Percentiles rank a stretch among this genome's conserved stretches.
phyloP scores from a whole-genome alignment of 2,797 vertebrate species.

The Darevskia mixta region DNA sequence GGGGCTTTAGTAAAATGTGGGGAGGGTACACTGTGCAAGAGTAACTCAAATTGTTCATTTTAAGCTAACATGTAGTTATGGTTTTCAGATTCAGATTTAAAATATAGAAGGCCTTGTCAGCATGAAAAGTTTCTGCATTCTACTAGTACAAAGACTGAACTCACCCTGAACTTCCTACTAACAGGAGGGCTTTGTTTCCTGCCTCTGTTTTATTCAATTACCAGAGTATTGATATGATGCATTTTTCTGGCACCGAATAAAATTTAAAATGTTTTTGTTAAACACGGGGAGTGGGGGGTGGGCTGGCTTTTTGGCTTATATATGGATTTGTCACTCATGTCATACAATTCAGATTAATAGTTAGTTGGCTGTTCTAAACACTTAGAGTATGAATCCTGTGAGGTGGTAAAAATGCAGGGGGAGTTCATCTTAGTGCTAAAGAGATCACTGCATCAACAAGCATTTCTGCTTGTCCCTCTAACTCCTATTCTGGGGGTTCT shows the following conservation, averaged over 20 bases:
- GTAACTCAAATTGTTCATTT: neutral
- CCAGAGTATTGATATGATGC: neutral
- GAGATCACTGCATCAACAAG: no score
- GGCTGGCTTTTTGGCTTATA: no score
- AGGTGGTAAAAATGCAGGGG: no score
- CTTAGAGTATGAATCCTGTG: no score
- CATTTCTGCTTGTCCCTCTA: no score
- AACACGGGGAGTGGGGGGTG: neutral
- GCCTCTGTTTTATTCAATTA: neutral
- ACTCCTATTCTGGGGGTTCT: no score
- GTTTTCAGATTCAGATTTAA: neutral
- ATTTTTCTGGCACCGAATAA: neutral
- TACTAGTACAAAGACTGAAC: neutral
- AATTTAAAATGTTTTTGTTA: neutral
- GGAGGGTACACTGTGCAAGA: neutral
- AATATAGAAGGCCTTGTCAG: neutral
- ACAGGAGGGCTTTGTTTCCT: neutral
- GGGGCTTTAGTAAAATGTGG: neutral
- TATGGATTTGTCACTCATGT: neutral
- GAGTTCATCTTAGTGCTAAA: no score
- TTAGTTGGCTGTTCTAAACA: neutral
- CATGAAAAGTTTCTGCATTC: neutral
- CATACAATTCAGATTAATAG: neutral
- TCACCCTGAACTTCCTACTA: neutral
- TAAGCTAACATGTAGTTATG: neutral